A percentile compares a stretch with the other conserved stretches of the same genome.
These are phyloP conservation scores for Drosophila albomicans DNA, from an alignment of 1,140 invertebrate genomes.

Conservation along the genomic window DNA sequence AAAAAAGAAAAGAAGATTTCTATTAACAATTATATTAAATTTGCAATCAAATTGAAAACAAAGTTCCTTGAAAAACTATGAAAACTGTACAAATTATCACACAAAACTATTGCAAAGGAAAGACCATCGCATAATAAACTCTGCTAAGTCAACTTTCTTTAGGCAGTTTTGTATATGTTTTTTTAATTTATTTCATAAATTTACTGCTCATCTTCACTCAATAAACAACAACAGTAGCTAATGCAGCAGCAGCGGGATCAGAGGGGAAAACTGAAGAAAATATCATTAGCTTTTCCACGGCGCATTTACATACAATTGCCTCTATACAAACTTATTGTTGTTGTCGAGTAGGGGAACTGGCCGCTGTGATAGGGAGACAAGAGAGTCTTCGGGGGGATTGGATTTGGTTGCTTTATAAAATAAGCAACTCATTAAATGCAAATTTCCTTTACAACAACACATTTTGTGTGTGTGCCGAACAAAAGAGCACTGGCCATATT, in stretches of 20 bases:
- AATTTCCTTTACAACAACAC: constrained; percentile 56
- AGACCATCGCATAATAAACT: constrained; percentile 15
- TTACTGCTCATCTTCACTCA: constrained; percentile 37
- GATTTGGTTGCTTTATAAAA: constrained; percentile 17
- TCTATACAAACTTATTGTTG: constrained; percentile 15
- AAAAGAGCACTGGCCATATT: constrained; percentile 47
- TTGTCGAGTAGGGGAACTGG: constrained; percentile 15
- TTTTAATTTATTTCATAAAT: constrained; percentile 50
- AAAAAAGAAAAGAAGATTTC: no score
- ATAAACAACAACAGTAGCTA: constrained; percentile 23
- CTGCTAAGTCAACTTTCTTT: constrained; percentile 54
- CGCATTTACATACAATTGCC: constrained; percentile 75
- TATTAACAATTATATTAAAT: no score
- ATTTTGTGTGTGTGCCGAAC: constrained; percentile 55
- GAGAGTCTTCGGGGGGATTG: not conserved
- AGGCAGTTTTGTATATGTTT: constrained; percentile 35
- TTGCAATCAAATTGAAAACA: not conserved
- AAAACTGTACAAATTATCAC: not conserved
- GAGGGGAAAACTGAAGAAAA: constrained; percentile 33
- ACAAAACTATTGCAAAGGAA: constrained; percentile 2
- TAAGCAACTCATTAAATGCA: constrained; percentile 75
- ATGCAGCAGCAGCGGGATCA: not conserved
- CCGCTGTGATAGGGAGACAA: not conserved
- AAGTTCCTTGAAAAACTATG: not conserved
- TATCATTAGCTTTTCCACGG: constrained; percentile 72